A percentile compares a stretch with the other conserved stretches of the same genome.
phyloP scores from a whole-genome alignment of 2,113 vertebrate genomes.

The Tragulus kanchil region DNA sequence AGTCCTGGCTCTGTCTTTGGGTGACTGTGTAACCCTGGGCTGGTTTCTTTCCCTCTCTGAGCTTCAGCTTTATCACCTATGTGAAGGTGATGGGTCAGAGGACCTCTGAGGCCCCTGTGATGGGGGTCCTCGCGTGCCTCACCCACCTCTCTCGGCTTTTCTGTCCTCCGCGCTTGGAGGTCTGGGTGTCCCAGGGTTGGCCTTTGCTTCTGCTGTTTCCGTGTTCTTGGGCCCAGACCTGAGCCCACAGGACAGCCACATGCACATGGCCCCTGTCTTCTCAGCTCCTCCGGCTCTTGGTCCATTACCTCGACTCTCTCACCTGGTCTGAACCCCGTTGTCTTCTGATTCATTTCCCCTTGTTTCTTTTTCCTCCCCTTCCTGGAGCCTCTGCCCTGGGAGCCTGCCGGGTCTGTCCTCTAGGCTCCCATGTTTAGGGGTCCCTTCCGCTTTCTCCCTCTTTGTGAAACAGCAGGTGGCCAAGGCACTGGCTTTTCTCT shows the following conservation, averaged over 20 bases:
- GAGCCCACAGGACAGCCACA: background rate
- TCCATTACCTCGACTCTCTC: background rate
- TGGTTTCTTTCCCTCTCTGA: background rate
- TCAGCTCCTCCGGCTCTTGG: background rate
- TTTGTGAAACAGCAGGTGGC: background rate
- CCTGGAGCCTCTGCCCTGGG: background rate
- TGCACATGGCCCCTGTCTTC: background rate
- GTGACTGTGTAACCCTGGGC: background rate
- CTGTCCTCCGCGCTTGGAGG: accelerated
- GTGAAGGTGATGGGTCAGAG: background rate
- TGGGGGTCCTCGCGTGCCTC: background rate
- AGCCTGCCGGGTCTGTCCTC: background rate
- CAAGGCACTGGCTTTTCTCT: background rate
- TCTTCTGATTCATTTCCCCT: background rate
- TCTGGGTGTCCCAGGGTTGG: accelerated
- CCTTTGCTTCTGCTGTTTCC: background rate
- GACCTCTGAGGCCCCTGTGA: background rate
- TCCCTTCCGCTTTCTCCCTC: background rate
- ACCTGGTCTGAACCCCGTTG: background rate
- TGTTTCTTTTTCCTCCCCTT: background rate
- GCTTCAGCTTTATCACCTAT: background rate
- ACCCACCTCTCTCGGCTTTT: background rate
- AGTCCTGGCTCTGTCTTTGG: background rate
- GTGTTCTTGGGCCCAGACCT: background rate
- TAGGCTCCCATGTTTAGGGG: background rate